A percentile compares a stretch with the other conserved stretches of the same genome.
Conservation (phyloP, 2,797 vertebrate genomes). For the Cyclura pinguis region DNA sequence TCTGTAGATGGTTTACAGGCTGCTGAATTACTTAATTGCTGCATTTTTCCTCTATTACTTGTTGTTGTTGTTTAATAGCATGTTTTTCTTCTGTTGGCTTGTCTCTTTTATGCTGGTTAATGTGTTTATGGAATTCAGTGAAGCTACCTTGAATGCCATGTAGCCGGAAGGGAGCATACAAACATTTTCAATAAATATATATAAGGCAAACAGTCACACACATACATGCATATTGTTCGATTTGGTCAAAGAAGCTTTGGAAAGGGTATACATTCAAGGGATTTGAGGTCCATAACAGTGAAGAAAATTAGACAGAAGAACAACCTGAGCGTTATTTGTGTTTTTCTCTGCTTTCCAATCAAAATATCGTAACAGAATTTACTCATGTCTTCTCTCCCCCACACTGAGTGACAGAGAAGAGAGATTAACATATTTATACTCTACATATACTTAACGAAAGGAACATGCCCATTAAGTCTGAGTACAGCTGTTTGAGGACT, state of each 20-base stretch:
- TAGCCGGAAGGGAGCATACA: background rate
- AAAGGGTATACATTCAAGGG: slow-evolving; percentile 51
- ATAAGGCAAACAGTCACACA: background rate
- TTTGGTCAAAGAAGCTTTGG: slow-evolving; percentile 39
- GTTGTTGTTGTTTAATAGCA: background rate
- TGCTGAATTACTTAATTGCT: slow-evolving; percentile 11
- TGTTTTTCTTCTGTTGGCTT: background rate
- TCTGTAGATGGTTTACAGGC: background rate
- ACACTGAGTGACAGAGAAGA: slow-evolving; percentile 60
- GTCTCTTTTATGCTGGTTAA: background rate
- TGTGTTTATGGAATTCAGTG: background rate
- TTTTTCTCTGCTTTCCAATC: slow-evolving; percentile 50
- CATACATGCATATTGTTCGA: slow-evolving; percentile 8
- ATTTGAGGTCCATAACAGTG: background rate
- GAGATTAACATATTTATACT: slow-evolving; percentile 69
- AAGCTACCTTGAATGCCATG: background rate
- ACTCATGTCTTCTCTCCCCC: slow-evolving; percentile 67
- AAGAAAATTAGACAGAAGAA: slow-evolving; percentile 26
- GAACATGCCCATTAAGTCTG: slow-evolving; percentile 61
- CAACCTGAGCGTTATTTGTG: slow-evolving; percentile 59
- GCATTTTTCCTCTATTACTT: background rate
- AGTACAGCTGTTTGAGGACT: slow-evolving; percentile 59
- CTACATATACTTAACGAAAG: slow-evolving; percentile 72
- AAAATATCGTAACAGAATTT: slow-evolving; percentile 65
- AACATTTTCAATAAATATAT: slow-evolving; percentile 2